These are phyloP conservation scores for Eumerus sabulonum DNA, from an alignment of 2,888 invertebrate genomes.

Conservation along the genomic window DNA sequence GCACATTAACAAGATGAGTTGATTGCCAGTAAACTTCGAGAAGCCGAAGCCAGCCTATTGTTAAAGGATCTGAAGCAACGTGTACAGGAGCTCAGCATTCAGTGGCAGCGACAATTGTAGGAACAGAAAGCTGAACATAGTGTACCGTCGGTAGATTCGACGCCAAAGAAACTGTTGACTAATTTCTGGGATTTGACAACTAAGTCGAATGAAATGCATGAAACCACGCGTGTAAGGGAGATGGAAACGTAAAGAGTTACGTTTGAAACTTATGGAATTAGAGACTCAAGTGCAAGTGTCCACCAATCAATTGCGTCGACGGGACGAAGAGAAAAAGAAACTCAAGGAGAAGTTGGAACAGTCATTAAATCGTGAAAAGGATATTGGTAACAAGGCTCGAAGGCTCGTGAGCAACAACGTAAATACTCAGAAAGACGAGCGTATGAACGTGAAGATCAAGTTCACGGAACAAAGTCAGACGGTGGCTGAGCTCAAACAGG, in stretches of 20 bases:
- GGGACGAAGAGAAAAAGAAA: constrained; percentile 95
- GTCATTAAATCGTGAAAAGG: constrained; percentile 86
- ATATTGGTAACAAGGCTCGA: constrained; percentile 86
- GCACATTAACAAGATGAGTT: constrained; percentile 98
- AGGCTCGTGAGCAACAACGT: constrained; percentile 91
- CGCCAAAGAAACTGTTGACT: constrained; percentile 90
- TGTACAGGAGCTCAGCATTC: constrained; percentile 90
- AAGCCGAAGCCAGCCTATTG: constrained; percentile 97
- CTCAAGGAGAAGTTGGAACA: constrained; percentile 89
- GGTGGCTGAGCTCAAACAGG: constrained; percentile 95
- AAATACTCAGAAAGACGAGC: constrained; percentile 90
- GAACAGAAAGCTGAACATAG: constrained; percentile 85
- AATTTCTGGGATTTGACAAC: constrained; percentile 86
- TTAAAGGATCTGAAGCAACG: constrained; percentile 96
- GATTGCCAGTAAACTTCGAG: constrained; percentile 97
- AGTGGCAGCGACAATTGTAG: constrained; percentile 93
- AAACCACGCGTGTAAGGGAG: constrained; percentile 93
- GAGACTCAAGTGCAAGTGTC: constrained; percentile 97
- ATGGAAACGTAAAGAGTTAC: constrained; percentile 95
- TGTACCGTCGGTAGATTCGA: constrained; percentile 85
- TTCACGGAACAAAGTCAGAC: constrained; percentile 97
- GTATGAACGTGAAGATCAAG: constrained; percentile 94
- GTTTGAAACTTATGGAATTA: constrained; percentile 96
- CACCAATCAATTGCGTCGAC: constrained; percentile 91
- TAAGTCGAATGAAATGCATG: constrained; percentile 88